phyloP scores from a whole-genome alignment of 1,140 invertebrate species.

The Drosophila santomea region DNA sequence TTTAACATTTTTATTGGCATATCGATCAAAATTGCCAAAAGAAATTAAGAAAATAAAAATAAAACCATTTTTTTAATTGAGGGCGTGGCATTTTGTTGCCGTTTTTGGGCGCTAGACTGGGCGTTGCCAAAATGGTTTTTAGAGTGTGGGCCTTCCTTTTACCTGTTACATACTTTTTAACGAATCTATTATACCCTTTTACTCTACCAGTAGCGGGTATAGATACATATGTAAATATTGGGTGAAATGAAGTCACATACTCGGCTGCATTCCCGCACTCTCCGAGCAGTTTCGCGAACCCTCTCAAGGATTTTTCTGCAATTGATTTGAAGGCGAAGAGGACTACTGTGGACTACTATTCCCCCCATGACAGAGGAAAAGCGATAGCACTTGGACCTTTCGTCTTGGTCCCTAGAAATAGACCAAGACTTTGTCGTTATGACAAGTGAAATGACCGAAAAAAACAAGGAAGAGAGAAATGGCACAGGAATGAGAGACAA shows the following conservation, averaged over 20 bases:
- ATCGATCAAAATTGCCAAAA: too few relatives aligned
- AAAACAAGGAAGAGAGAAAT: constrained; percentile 42
- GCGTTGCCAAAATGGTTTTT: too few relatives aligned
- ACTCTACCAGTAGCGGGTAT: too few relatives aligned
- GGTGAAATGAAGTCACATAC: constrained; percentile 26
- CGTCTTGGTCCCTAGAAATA: constrained; percentile 12
- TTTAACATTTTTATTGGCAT: too few relatives aligned
- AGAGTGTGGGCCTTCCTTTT: too few relatives aligned
- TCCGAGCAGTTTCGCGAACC: constrained; percentile 36
- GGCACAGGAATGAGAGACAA: constrained; percentile 36
- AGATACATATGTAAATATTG: constrained; percentile 57
- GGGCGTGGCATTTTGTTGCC: too few relatives aligned
- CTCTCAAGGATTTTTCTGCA: constrained; percentile 30
- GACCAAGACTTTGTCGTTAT: constrained; percentile 60
- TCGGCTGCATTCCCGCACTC: not conserved
- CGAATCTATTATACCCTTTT: too few relatives aligned
- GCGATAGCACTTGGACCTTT: constrained; percentile 9
- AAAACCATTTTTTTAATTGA: too few relatives aligned
- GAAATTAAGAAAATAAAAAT: too few relatives aligned
- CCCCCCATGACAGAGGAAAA: constrained; percentile 28
- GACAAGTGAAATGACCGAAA: constrained; percentile 73
- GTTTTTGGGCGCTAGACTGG: too few relatives aligned
- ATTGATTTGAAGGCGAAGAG: constrained; percentile 17
- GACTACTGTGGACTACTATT: constrained; percentile 5
- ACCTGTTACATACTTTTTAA: too few relatives aligned